A percentile compares a stretch with the other conserved stretches of the same genome.
phyloP scores from a whole-genome alignment of 1,140 invertebrate genomes.

The Idris sp. region DNA sequence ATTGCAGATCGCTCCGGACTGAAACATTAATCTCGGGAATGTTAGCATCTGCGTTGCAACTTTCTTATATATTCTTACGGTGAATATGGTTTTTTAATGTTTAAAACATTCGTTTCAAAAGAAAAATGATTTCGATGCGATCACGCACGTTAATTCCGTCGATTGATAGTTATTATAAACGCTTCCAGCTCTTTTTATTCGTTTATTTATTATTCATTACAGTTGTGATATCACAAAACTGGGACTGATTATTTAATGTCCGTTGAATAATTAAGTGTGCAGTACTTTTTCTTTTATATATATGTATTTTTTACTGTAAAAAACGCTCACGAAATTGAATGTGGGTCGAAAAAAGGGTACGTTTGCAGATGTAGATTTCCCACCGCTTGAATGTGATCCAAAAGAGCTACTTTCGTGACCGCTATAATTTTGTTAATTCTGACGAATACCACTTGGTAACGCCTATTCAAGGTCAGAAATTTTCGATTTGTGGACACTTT shows the following conservation, averaged over 20 bases:
- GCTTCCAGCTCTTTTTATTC: constrained; percentile 5
- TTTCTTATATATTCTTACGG: constrained; percentile 29
- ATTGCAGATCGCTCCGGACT: constrained; percentile 14
- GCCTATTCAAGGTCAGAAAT: no score
- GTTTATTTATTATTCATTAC: constrained; percentile 26
- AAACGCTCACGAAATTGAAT: no score
- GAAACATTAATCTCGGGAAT: constrained; percentile 52
- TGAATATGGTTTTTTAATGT: constrained; percentile 46
- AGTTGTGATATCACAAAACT: constrained; percentile 33
- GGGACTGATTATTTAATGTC: constrained; percentile 14
- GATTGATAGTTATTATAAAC: constrained; percentile 28
- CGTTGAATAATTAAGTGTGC: constrained; percentile 37
- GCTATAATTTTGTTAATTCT: no score
- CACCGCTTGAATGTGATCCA: no score
- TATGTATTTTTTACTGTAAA: no score
- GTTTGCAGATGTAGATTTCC: no score
- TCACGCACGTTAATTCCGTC: constrained; percentile 38
- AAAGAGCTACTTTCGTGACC: no score
- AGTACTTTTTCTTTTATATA: no score
- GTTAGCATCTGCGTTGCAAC: constrained; percentile 40
- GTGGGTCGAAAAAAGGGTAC: no score
- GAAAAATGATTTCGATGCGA: constrained; percentile 34
- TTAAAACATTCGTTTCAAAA: constrained; percentile 27
- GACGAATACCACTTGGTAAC: no score
- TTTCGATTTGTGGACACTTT: no score